Percentiles rank a stretch among this genome's conserved stretches.
Conservation (phyloP, 2,888 invertebrate species). For the Pristionchus mayeri region DNA sequence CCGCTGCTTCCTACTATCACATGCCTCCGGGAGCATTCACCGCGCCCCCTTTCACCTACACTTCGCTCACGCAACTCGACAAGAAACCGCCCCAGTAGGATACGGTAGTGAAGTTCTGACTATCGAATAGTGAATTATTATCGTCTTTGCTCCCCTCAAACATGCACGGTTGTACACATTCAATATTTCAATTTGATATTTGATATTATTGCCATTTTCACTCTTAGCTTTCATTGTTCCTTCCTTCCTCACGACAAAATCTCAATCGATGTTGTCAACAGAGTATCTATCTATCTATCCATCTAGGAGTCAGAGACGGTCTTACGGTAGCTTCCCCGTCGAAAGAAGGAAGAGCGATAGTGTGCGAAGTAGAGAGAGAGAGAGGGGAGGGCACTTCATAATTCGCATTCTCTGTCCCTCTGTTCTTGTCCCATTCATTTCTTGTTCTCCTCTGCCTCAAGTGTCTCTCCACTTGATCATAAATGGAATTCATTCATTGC, state of each 20-base stretch:
- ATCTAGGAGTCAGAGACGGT: conserved; percentile 3
- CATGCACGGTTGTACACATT: conserved; percentile 39
- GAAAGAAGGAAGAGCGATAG: not conserved
- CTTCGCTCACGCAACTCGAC: not conserved
- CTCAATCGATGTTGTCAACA: not conserved
- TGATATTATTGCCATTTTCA: not conserved
- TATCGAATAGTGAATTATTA: not conserved
- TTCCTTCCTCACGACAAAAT: not conserved
- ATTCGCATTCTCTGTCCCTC: conserved; percentile 3
- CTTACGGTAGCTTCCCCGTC: not conserved
- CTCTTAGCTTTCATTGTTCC: not conserved
- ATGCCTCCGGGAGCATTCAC: not conserved
- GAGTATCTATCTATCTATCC: too few species aligned
- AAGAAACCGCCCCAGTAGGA: conserved; percentile 26
- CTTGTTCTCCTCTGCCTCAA: conserved; percentile 27
- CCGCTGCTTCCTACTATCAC: not conserved
- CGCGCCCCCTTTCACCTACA: not conserved
- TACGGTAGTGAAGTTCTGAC: not conserved
- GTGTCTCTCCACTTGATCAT: conserved; percentile 36
- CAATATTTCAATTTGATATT: not conserved
- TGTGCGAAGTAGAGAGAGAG: too few species aligned
- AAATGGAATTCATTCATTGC: conserved; percentile 43
- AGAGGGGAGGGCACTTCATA: conserved; percentile 18
- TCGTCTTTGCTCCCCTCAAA: not conserved
- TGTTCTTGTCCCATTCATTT: conserved; percentile 22